A percentile compares a stretch with the other conserved stretches of the same genome.
Evolutionary conservation across 2,113 vertebrate species (phyloP).

Genomic region (Mormoops blainvillei): DNA sequence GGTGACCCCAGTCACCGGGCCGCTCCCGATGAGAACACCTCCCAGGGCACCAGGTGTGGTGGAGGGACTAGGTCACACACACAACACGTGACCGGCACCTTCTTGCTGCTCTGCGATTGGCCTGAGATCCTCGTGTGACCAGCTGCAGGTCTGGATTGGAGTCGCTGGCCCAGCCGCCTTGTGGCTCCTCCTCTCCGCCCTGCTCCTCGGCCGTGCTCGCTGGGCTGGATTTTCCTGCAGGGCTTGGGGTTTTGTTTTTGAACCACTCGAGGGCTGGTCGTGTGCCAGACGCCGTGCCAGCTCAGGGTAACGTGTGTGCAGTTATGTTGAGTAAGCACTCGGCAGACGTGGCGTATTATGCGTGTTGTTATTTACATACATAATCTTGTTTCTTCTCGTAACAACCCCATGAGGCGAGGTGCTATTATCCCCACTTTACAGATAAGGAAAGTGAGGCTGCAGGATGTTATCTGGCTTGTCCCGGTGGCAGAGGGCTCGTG

Average conservation of each 20-base stretch:
- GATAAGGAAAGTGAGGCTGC: conserved; percentile 55
- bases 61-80: neutral
- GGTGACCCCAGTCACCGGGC: neutral
- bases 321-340: conserved; percentile 15
- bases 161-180: accelerated
- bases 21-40: neutral
- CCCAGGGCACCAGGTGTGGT: neutral
- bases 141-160: accelerated
- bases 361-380: conserved; percentile 16
- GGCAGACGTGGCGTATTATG: conserved; percentile 51
- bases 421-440: conserved; percentile 46
- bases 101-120: neutral
- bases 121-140: neutral
- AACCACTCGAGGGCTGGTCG: conserved; percentile 9
- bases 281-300: conserved; percentile 44
- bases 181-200: neutral
- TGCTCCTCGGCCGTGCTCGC: neutral
- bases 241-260: conserved; percentile 51
- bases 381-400: conserved; percentile 37
- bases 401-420: neutral
- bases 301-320: neutral
- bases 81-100: accelerated
- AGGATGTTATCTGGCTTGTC: neutral
- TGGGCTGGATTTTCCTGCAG: conserved; percentile 63
- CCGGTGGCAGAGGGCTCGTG: neutral